Evolutionary conservation across 2,113 vertebrate species (phyloP).

Genomic region (Micronisus gabar): DNA sequence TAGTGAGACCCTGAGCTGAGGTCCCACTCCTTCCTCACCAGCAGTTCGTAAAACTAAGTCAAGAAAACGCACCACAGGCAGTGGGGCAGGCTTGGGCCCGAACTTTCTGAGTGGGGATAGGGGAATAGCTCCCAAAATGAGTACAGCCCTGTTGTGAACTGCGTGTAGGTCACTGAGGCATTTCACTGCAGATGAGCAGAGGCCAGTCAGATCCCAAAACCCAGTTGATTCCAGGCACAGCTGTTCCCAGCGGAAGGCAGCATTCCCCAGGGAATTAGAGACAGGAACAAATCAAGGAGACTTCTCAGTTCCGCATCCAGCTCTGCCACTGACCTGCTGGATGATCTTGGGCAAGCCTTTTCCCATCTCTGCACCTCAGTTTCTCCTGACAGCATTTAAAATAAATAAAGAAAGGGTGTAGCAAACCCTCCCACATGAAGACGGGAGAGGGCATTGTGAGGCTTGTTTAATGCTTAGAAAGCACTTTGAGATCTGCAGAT

Average conservation of each 20-base stretch:
- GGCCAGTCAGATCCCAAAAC: neutral
- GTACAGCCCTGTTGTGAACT: neutral
- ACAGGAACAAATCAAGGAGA: neutral
- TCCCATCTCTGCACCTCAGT: neutral
- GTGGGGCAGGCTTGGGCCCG: neutral
- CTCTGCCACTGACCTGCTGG: neutral
- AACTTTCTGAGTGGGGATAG: neutral
- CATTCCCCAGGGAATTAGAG: neutral
- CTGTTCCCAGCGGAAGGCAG: neutral
- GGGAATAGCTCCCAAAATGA: neutral
- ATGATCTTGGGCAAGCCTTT: neutral
- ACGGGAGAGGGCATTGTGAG: slow-evolving; percentile 49
- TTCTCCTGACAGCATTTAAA: slow-evolving; percentile 28
- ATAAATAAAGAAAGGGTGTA: slow-evolving; percentile 46
- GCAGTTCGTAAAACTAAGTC: neutral
- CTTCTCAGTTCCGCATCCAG: neutral
- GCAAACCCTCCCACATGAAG: slow-evolving; percentile 34
- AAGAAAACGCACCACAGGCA: neutral
- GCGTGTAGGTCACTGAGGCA: neutral
- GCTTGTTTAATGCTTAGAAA: slow-evolving; percentile 66
- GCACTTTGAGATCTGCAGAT: slow-evolving; percentile 58
- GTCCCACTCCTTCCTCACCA: neutral
- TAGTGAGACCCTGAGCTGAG: neutral
- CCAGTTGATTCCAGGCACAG: neutral
- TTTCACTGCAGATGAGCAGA: neutral